phyloP scores from a whole-genome alignment of 2,888 invertebrate genomes.

The Leptinotarsa peninsularis region DNA sequence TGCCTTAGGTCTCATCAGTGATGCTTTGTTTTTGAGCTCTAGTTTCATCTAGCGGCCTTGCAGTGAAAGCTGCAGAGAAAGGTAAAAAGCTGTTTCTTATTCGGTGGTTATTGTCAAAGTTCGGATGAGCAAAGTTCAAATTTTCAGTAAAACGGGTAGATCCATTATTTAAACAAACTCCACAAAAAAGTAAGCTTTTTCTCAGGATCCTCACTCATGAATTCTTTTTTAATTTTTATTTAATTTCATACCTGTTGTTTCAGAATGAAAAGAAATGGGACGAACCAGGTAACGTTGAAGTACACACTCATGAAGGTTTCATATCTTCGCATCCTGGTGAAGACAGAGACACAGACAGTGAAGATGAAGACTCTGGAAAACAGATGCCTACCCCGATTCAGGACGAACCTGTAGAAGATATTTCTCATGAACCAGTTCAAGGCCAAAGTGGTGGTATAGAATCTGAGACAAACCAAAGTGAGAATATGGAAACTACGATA shows the following conservation, averaged over 20 bases:
- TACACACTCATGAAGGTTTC: constrained; percentile 70
- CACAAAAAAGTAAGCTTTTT: no score
- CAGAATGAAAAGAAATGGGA: constrained; percentile 69
- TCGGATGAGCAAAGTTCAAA: no score
- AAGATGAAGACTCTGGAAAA: constrained; percentile 65
- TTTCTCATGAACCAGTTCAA: constrained; percentile 21
- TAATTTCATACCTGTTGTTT: constrained; percentile 1
- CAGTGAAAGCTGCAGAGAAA: no score
- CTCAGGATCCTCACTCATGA: no score
- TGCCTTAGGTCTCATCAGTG: no score
- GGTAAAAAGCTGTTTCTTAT: no score
- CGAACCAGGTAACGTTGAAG: constrained; percentile 72
- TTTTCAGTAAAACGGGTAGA: no score
- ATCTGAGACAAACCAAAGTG: constrained; percentile 1
- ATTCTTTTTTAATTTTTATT: no score
- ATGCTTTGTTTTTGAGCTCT: no score
- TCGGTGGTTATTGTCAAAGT: no score
- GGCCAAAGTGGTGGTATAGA: constrained; percentile 9
- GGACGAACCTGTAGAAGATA: constrained; percentile 62
- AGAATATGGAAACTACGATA: not conserved
- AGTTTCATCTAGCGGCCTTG: no score
- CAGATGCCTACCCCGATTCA: constrained; percentile 63
- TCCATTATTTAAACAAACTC: no score
- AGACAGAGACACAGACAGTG: constrained; percentile 73
- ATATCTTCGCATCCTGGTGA: constrained; percentile 78